Percentiles rank a stretch among this genome's conserved stretches.
These are phyloP conservation scores for Drosophila pandora DNA, from an alignment of 1,140 invertebrate genomes.

Conservation along the genomic window DNA sequence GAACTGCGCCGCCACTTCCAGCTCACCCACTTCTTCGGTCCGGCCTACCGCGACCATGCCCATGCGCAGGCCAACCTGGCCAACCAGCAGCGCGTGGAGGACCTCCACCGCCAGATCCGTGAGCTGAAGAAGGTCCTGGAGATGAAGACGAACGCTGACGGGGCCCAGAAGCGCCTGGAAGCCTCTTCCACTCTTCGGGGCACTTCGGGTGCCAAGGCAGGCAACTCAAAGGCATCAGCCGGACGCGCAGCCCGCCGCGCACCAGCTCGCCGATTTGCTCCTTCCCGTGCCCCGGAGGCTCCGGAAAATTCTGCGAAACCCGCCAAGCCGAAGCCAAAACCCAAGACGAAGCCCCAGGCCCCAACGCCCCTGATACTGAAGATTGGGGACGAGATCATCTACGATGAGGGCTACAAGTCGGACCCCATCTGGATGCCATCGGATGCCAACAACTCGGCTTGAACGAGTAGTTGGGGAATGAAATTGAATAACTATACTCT, in stretches of 20 bases:
- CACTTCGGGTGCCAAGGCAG: too few relatives aligned
- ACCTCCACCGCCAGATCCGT: not conserved
- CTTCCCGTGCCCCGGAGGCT: too few relatives aligned
- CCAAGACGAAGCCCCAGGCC: too few relatives aligned
- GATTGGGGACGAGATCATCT: conserved; percentile 20
- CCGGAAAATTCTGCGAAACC: too few relatives aligned
- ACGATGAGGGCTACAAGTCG: conserved; percentile 22
- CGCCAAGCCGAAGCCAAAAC: too few relatives aligned
- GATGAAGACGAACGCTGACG: not conserved
- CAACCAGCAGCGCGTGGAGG: not conserved
- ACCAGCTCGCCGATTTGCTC: not conserved
- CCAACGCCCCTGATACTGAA: conserved; percentile 10
- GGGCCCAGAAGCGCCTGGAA: not conserved
- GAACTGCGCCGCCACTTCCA: not conserved
- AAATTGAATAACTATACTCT: too few relatives aligned
- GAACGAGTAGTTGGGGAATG: too few relatives aligned
- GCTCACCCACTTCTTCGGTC: conserved; percentile 20
- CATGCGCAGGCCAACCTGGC: not conserved
- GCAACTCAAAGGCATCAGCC: too few relatives aligned
- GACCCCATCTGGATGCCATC: conserved; percentile 13
- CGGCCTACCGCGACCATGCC: not conserved
- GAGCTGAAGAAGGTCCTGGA: not conserved
- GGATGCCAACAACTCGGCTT: not conserved
- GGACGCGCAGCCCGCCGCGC: too few relatives aligned
- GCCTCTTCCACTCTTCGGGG: too few relatives aligned